Evolutionary conservation across 2,113 vertebrate genomes (phyloP).

Genomic region (Tragelaphus buxtoni): DNA sequence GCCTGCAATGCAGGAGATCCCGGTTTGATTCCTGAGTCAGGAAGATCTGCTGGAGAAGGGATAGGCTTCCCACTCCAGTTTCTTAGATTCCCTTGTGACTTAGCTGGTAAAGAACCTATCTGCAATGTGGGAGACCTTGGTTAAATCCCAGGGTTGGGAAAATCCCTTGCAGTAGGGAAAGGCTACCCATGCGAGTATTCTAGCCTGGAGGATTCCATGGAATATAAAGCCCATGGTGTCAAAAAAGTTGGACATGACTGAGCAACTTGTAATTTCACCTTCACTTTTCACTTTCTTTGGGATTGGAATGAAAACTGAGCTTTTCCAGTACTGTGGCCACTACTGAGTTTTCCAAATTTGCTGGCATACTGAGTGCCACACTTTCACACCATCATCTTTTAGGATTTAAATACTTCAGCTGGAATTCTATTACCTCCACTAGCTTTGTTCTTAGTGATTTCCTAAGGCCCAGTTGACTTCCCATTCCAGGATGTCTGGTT

Average conservation of each 20-base stretch:
- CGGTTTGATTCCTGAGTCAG: not conserved
- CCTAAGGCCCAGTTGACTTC: not conserved
- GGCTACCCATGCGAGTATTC: rapidly evolving
- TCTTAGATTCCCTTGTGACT: not conserved
- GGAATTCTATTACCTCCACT: not conserved
- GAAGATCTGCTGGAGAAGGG: not conserved
- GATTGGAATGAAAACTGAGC: not conserved
- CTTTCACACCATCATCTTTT: not conserved
- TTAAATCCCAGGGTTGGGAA: rapidly evolving
- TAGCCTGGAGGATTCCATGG: not conserved
- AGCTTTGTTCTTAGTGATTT: not conserved
- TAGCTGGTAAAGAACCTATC: not conserved
- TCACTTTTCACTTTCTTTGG: not conserved
- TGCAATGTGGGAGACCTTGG: not conserved
- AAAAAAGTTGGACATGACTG: not conserved
- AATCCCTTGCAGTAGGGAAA: not conserved
- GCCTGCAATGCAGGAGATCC: not conserved
- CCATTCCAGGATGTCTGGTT: not conserved
- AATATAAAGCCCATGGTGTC: not conserved
- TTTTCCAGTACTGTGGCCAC: not conserved
- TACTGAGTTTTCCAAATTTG: not conserved
- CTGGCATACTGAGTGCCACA: not conserved
- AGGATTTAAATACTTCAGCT: not conserved
- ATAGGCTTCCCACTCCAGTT: not conserved
- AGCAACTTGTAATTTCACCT: not conserved